Base-by-base conservation (phyloP, 2,113 vertebrate genomes). In the Leptosomus discolor region DNA sequence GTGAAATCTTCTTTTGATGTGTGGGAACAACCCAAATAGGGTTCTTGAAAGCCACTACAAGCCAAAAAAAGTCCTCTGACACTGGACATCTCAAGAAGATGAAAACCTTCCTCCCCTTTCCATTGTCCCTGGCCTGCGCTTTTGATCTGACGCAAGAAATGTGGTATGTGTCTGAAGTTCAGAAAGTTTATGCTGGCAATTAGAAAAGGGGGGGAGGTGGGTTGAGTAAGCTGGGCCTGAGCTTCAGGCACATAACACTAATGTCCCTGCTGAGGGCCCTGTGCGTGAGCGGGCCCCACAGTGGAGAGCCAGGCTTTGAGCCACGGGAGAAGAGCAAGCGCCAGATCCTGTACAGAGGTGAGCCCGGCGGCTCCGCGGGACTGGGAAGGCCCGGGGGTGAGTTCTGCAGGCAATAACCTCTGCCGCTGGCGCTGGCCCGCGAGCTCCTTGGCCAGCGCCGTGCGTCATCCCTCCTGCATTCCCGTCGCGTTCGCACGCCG, bases 171-270 rank as follows among this genome's bases (percentile, higher is more conserved):
- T 94, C 85, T 94, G 90, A 94, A 92, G 82, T 9, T 75, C 21
- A 61, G 96, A 92, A 88, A 94, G 94, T 96, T 94, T 92, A 34
- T 96, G 93, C 93, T 97, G 95, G 94, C 97, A 92, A 41, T 79
- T 68, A 78, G 87, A 68, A 23, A 56, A 90, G 82, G 75, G 77
- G 75, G 77, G 90, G 95, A 92, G 93, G 82, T 90, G 90, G 86
- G 84, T 58, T 96, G 95, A 89, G 95, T 74, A 81, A 95, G 94
- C 94, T 71, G 94, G 93, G 93, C 68, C 84, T 7, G 56, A 94
- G 87, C 90, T 74, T 32, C 68, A 94, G 88, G 92, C 94, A 77
- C 83, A 82, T 46, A 93, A 43, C 3, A 1, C 68, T 68, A 2
- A 8, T 19, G 86, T 86, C 94, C 91, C 94, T 4, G 5, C 5